Conservation (phyloP, 2,888 invertebrate species). For the Nomada flava region DNA sequence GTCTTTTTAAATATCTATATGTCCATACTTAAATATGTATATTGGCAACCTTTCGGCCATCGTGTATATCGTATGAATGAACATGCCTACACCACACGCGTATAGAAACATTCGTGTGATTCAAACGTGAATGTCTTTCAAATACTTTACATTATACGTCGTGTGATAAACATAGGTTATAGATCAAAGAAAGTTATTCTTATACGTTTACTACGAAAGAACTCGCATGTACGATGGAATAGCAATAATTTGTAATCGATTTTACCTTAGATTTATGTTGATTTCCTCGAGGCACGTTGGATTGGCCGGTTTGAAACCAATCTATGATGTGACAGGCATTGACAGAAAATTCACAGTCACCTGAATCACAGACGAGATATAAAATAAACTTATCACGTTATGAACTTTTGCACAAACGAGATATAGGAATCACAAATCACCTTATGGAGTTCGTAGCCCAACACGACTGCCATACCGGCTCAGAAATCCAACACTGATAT, state of each 20-base stretch:
- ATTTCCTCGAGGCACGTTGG: constrained; percentile 5
- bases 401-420: not conserved
- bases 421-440: too few relatives aligned
- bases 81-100: not conserved
- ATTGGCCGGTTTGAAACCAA: constrained; percentile 4
- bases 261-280: not conserved
- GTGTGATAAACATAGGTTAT: constrained; percentile 4
- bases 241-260: not conserved
- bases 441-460: too few relatives aligned
- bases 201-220: not conserved
- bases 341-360: constrained; percentile 31
- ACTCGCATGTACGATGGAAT: too few relatives aligned
- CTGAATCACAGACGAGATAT: too few relatives aligned
- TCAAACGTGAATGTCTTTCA: not conserved
- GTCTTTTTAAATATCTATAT: not conserved
- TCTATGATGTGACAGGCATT: constrained; percentile 3
- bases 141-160: not conserved
- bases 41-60: too few relatives aligned
- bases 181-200: not conserved
- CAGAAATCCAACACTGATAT: too few relatives aligned
- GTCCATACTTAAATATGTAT: too few relatives aligned
- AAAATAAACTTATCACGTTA: too few relatives aligned
- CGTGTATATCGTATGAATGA: not conserved
- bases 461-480: too few relatives aligned
- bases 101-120: not conserved